Evolutionary conservation across 2,797 vertebrate species (phyloP), one percentile per base, ranked within the genome.

Genomic region (Gymnoscopelus braueri): DNA sequence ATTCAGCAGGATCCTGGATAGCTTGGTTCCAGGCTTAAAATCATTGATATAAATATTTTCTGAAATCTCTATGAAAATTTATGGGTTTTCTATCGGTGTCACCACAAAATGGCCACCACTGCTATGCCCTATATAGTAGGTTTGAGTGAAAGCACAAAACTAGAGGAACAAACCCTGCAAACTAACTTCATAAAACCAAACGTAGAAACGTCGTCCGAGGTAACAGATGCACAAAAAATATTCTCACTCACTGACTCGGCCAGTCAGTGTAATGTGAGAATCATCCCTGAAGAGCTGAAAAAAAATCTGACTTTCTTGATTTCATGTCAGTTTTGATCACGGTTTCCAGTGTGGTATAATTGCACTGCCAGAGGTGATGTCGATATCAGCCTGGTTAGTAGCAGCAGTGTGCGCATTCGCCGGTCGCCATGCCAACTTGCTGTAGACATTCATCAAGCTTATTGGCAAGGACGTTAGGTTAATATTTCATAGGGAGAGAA

Each of bases 281-380:
- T 11, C 15, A 19, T 49, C 47, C 19, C 23, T 14, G 72, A 77
- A 65, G 51, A 59, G 72, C 54, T 65, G 59, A 7, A 7, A 44
- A 4, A 66, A 86, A 84, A 82, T 85, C 65, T 79, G 71, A 84
- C 2, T 82, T 88, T 81, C 67, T 79, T 87, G 80, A 88, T 82
- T 88, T 79, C 51, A 81, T 86, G 81, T 87, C 77, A 81, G 82
- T 77, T 84, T 79, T 87, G 70, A 87, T 88, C 71, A 82, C 68
- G 70, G 72, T 73, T 84, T 68, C 56, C 78, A 55, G 72, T 67
- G 35, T 62, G 0, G 50, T 65, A 63, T 61, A 77, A 82, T 76
- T 77, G 78, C 59, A 1, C 72, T 84, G 85, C 74, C 81, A 77
- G 79, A 72, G 49, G 57, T 14, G 72, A 86, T 65, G 77, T 84